Conservation (phyloP, 30 jellyfish, hydroid and myxozoan genomes). For the Hydractinia symbiolongicarpus region DNA sequence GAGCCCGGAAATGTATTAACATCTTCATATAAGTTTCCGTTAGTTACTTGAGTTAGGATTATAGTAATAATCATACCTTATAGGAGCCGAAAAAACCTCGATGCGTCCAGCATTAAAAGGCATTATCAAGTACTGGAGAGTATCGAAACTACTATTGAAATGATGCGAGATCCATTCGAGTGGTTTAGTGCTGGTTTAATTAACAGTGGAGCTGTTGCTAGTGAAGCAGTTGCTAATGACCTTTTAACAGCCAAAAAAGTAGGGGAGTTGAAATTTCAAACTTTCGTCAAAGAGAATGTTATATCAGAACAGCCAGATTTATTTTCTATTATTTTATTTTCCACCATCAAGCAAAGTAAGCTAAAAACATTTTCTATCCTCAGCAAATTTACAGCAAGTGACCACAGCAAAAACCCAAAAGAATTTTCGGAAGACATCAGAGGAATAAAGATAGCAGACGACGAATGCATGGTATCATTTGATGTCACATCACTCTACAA, state of each 20-base stretch:
- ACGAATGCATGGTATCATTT: too few species aligned
- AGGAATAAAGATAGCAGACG: too few species aligned
- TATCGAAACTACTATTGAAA: slow-evolving; percentile 19
- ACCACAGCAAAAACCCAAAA: too few species aligned
- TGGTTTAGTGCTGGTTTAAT: background rate
- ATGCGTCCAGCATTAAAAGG: slow-evolving; percentile 16
- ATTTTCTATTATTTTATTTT: slow-evolving; percentile 28
- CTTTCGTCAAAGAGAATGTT: slow-evolving; percentile 23
- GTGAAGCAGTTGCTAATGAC: slow-evolving; percentile 26
- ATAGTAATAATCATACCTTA: background rate
- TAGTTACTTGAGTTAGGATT: background rate
- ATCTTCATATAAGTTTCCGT: background rate
- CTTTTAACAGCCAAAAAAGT: slow-evolving; percentile 11
- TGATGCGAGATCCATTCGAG: slow-evolving; percentile 43
- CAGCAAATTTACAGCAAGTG: too few species aligned
- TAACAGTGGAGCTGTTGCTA: slow-evolving; percentile 44
- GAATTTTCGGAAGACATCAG: too few species aligned
- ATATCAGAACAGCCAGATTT: slow-evolving; percentile 30
- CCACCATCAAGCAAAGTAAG: slow-evolving; percentile 28
- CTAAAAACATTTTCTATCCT: slow-evolving; percentile 33
- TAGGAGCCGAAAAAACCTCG: slow-evolving; percentile 27
- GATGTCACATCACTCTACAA: too few species aligned
- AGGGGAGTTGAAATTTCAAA: slow-evolving; percentile 27
- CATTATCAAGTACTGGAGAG: slow-evolving; percentile 17
- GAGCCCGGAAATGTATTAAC: slow-evolving; percentile 35